phyloP scores from a whole-genome alignment of 1,140 invertebrate genomes.

The Zeugodacus cucurbitae region DNA sequence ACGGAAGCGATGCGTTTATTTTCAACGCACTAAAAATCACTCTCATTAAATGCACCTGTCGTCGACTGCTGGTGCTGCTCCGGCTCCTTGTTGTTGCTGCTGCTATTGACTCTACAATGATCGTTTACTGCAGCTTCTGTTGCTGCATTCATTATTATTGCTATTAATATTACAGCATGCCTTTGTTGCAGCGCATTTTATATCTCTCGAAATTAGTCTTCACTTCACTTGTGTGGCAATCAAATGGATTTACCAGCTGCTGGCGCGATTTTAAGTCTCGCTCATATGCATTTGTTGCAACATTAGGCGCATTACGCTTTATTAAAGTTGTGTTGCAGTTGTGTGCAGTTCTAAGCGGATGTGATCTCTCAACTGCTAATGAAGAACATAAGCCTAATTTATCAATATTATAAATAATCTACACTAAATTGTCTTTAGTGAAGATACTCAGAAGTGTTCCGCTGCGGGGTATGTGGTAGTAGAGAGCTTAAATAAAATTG shows the following conservation, averaged over 20 bases:
- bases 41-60: slow-evolving; percentile 29
- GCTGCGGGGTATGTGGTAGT: too few relatives aligned
- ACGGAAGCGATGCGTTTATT: slow-evolving; percentile 24
- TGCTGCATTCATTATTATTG: neutral
- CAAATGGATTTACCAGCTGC: slow-evolving; percentile 27
- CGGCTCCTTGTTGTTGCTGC: neutral
- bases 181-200: neutral
- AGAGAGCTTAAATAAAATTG: too few relatives aligned
- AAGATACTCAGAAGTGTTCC: too few relatives aligned
- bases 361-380: neutral
- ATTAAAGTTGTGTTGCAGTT: neutral
- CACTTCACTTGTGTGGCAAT: slow-evolving; percentile 22
- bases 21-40: slow-evolving; percentile 20
- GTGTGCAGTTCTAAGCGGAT: neutral
- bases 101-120: neutral
- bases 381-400: slow-evolving; percentile 6
- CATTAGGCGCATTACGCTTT: neutral
- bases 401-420: neutral
- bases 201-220: slow-evolving; percentile 19
- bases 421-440: neutral
- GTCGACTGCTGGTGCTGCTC: neutral
- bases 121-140: neutral
- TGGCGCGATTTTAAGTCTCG: neutral
- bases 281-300: neutral
- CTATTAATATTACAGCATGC: neutral